Evolutionary conservation across 2,113 vertebrate species (phyloP).

Genomic region (Dipodomys spectabilis): DNA sequence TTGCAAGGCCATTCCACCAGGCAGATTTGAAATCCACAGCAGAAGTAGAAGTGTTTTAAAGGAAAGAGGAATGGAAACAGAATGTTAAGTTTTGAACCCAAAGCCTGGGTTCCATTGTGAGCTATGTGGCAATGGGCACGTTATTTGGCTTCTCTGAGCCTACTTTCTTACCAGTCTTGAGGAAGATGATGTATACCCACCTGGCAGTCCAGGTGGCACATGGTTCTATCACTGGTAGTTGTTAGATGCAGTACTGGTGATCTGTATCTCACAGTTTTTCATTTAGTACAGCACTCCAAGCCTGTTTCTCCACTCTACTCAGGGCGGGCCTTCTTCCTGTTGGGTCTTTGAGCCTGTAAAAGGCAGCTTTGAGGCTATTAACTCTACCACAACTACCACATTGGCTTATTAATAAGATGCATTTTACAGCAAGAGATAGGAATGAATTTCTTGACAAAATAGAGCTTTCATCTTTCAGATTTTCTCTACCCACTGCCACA

Average conservation of each 20-base stretch:
- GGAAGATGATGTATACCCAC: not conserved
- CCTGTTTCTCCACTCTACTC: not conserved
- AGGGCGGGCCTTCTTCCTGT: not conserved
- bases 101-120: not conserved
- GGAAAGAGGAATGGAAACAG: not conserved
- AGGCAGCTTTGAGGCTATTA: not conserved
- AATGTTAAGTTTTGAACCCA: not conserved
- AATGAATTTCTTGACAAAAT: not conserved
- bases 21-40: conserved; percentile 4
- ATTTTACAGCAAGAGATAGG: not conserved
- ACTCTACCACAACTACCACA: not conserved
- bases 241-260: not conserved
- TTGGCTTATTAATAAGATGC: not conserved
- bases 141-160: not conserved
- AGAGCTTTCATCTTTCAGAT: not conserved
- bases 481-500: not conserved
- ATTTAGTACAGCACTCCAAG: not conserved
- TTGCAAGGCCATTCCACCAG: not conserved
- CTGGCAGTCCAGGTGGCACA: too few relatives aligned
- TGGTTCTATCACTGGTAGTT: not conserved
- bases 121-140: not conserved
- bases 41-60: not conserved
- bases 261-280: not conserved
- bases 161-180: not conserved
- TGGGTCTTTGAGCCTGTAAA: not conserved